Evolutionary conservation across 2,113 vertebrate species (phyloP).

Genomic region (Forbesichthys agassizii): DNA sequence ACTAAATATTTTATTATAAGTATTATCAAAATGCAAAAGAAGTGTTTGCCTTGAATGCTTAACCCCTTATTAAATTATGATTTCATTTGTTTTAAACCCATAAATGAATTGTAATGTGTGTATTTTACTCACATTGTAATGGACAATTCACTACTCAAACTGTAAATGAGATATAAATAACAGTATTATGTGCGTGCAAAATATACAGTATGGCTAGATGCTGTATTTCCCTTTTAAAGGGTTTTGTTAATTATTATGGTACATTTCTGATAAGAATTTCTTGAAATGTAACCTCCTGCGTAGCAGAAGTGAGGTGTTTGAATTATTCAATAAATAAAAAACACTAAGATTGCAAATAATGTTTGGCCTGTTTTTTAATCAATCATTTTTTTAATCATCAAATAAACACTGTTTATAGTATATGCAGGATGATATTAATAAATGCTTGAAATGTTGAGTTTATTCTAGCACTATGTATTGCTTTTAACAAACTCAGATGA

Average conservation of each 20-base stretch:
- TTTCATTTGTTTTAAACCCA: conserved; percentile 30
- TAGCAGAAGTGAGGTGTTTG: conserved; percentile 58
- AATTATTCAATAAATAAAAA: conserved; percentile 62
- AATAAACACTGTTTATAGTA: background rate
- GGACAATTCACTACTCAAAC: conserved; percentile 56
- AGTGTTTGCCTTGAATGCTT: conserved; percentile 66
- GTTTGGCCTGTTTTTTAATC: conserved; percentile 15
- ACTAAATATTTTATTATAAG: conserved; percentile 28
- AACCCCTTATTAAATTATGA: conserved; percentile 56
- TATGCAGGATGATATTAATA: background rate
- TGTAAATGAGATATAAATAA: conserved; percentile 68
- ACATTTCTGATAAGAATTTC: conserved; percentile 64
- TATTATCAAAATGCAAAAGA: conserved; percentile 69
- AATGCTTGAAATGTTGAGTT: background rate
- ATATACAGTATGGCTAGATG: conserved; percentile 54
- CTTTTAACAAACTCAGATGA: background rate
- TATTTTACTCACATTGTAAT: conserved; percentile 51
- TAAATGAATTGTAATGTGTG: conserved; percentile 49
- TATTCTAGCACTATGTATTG: background rate
- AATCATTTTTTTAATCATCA: background rate
- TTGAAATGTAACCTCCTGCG: conserved; percentile 48
- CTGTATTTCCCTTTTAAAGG: conserved; percentile 67
- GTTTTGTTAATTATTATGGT: conserved; percentile 72
- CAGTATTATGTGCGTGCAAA: conserved; percentile 69
- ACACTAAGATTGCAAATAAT: conserved; percentile 34